Conservation (phyloP, 2,888 invertebrate genomes). For the Clostera curtula region DNA sequence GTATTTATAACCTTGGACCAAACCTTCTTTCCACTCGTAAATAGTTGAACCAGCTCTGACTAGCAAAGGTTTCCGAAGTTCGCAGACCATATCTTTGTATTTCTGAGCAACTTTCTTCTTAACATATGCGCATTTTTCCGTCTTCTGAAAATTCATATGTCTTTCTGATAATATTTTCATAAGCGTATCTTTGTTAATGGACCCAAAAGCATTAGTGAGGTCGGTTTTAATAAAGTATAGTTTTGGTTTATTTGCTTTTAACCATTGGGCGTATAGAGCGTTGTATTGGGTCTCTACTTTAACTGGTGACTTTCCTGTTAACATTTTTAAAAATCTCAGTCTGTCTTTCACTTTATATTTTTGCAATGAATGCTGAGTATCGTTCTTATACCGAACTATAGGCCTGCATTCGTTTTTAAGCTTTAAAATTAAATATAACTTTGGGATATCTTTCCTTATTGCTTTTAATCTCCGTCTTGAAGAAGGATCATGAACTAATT, state of each 20-base stretch:
- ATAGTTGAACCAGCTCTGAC: conserved; percentile 61
- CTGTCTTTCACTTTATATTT: conserved; percentile 53
- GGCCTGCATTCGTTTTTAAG: conserved; percentile 49
- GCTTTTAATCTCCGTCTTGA: conserved; percentile 33
- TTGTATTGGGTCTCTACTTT: conserved; percentile 46
- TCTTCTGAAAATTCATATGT: conserved; percentile 35
- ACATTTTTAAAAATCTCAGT: conserved; percentile 39
- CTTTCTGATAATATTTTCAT: conserved; percentile 44
- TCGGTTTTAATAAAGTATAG: conserved; percentile 66
- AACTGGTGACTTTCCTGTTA: conserved; percentile 29
- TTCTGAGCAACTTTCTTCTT: conserved; percentile 46
- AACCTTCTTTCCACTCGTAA: conserved; percentile 62
- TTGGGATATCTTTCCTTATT: conserved; percentile 46
- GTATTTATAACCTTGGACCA: conserved; percentile 66
- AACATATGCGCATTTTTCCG: conserved; percentile 31
- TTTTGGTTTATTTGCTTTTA: conserved; percentile 40
- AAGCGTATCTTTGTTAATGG: conserved; percentile 49
- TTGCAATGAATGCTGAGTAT: conserved; percentile 25
- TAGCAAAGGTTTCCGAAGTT: conserved; percentile 50
- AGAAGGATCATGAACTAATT: conserved; percentile 26
- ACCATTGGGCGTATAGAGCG: conserved; percentile 43
- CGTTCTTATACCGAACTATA: conserved; percentile 55
- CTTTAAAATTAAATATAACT: conserved; percentile 54
- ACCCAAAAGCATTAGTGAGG: conserved; percentile 66
- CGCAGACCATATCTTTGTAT: conserved; percentile 48